Conservation (phyloP, 2,888 invertebrate species). For the Liopterus haemorrhoidalis region DNA sequence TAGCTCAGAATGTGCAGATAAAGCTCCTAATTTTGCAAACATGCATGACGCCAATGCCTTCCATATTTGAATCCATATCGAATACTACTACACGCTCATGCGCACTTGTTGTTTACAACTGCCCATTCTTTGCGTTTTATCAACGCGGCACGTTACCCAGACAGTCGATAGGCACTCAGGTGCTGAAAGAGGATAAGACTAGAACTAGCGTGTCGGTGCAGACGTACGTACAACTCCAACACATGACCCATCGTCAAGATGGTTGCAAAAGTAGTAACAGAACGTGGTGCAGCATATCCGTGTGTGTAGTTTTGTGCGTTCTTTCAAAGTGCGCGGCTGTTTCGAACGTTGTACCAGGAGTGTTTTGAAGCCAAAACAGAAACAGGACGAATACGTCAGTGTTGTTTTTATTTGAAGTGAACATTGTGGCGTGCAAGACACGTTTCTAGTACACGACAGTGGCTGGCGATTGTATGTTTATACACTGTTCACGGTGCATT, state of each 20-base stretch:
- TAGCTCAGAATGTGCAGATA: too few relatives aligned
- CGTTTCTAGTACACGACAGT: not conserved
- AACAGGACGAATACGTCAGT: not conserved
- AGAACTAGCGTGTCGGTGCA: constrained; percentile 29
- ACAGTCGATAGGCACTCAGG: not conserved
- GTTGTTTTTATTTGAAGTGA: not conserved
- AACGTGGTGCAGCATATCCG: constrained; percentile 23
- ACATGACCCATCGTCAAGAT: constrained; percentile 42
- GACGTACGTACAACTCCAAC: constrained; percentile 41
- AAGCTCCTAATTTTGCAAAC: constrained; percentile 17
- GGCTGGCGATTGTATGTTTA: too few relatives aligned
- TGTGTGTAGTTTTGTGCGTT: constrained; percentile 16
- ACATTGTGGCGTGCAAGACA: not conserved
- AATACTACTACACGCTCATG: constrained; percentile 46
- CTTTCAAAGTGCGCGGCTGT: constrained; percentile 10
- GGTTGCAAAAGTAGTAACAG: constrained; percentile 35
- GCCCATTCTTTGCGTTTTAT: constrained; percentile 14
- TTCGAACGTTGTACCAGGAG: not conserved
- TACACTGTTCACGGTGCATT: too few relatives aligned
- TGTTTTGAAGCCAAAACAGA: not conserved
- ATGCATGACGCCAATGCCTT: constrained; percentile 29
- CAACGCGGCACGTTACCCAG: constrained; percentile 10
- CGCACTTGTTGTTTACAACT: constrained; percentile 50
- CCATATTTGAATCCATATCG: constrained; percentile 39
- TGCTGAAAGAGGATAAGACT: constrained; percentile 2